Evolutionary conservation across 92 coral and sea anemone genomes (phyloP), one percentile per base, ranked within the genome.

Genomic region (Actinostola sp.): DNA sequence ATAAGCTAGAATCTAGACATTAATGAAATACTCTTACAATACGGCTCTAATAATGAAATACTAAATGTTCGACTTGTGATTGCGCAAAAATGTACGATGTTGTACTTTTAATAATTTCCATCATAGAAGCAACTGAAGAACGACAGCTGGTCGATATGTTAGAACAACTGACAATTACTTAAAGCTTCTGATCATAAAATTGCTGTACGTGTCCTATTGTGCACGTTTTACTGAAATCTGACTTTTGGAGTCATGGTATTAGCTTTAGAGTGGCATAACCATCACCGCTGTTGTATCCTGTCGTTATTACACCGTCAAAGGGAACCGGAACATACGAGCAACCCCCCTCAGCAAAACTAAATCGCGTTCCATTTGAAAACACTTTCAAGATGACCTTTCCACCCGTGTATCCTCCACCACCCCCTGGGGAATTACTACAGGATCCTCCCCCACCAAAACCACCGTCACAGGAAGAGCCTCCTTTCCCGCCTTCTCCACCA

Each of bases 401-500:
- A 0, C 92, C 92, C 21, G 87, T 61, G 34, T 70, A 86, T n/a
- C 92, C 88, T 48, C 92, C 92, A 36, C 92, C 88, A 7, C 87
- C 92, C 70, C 92, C 88, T 36, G 77, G 68, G 50, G 79, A 39
- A 13, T 13, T 2, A 12, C 13, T 1, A 25, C 61, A 59, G 19
- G 86, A 73, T 28, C 87, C 87, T 20, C 92, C 92, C 39, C 92
- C 92, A 41, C 92, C 91, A 34, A 81, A 86, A n/a, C 91, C 91
- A 25, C 91, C 90, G 19, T 12, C 32, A 48, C 79, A 73, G 53
- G 10, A n/a, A 2, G 38, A 0, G 1, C 2, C 35, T 0, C 78
- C 72, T 4, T 23, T 65, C 8, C 92, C 92, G 12, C 92, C 92
- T 32, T 48, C 54, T 12, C 92, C 92, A 15, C 92, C 92, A 66